phyloP scores from a whole-genome alignment of 53 echinoderm and acorn worm species.

The Henricia sp. region DNA sequence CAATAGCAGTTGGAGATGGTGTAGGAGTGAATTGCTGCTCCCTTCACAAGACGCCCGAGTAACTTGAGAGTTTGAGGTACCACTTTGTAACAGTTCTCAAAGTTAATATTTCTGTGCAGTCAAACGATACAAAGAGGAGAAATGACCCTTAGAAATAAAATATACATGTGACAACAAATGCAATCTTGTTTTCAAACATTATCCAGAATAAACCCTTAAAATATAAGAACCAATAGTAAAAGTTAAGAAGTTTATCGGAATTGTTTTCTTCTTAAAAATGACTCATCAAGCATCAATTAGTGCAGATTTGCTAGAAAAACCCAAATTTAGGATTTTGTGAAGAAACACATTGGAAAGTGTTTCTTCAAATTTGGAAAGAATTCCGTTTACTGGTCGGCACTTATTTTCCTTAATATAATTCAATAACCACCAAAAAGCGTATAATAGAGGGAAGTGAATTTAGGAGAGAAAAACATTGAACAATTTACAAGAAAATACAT shows the following conservation, averaged over 20 bases:
- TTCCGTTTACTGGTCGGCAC: too few species aligned
- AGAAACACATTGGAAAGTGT: too few species aligned
- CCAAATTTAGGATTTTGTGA: too few species aligned
- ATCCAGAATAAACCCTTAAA: background rate
- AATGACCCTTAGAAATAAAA: background rate
- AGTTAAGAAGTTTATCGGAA: too few species aligned
- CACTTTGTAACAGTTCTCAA: conserved; percentile 8
- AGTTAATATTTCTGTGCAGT: background rate
- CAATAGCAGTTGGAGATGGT: conserved; percentile 41
- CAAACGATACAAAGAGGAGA: background rate
- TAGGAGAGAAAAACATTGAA: too few species aligned
- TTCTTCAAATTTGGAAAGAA: too few species aligned
- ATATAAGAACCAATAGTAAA: background rate
- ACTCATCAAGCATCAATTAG: too few species aligned
- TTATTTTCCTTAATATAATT: too few species aligned
- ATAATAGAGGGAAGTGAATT: too few species aligned
- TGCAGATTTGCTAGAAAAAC: too few species aligned
- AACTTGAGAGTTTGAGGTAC: conserved; percentile 1
- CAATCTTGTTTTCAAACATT: background rate
- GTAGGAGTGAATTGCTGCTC: background rate
- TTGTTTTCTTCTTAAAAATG: too few species aligned
- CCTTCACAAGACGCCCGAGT: background rate
- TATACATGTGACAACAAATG: background rate
- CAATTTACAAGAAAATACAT: background rate
- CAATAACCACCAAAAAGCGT: too few species aligned